Percentiles rank a stretch among this genome's conserved stretches.
phyloP scores from a whole-genome alignment of 2,797 vertebrate species.

The Sternotherus odoratus region DNA sequence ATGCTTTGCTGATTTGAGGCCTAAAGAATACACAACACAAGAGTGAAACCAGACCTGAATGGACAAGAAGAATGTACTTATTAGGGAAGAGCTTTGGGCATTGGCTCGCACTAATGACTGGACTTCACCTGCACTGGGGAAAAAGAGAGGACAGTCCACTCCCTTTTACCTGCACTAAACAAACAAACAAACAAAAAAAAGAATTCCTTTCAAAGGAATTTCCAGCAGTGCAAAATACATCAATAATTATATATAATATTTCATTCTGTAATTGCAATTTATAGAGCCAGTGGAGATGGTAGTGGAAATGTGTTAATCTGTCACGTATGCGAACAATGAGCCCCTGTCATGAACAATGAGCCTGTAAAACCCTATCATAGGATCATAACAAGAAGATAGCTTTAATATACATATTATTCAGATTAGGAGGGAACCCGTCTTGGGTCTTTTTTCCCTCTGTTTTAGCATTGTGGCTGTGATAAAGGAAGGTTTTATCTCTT shows the following conservation, averaged over 20 bases:
- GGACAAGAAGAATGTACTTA: constrained; percentile 17
- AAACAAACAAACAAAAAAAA: too few species aligned
- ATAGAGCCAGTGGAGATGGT: not conserved
- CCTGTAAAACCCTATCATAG: constrained; percentile 23
- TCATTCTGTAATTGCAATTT: constrained; percentile 53
- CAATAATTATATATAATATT: constrained; percentile 42
- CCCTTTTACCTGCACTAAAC: constrained; percentile 7
- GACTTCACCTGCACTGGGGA: not conserved
- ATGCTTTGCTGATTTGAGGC: constrained; percentile 59
- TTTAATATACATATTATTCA: constrained; percentile 51
- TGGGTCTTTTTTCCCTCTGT: rapidly evolving
- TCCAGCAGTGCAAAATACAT: constrained; percentile 21
- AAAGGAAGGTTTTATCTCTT: constrained; percentile 1
- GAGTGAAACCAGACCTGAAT: constrained; percentile 26
- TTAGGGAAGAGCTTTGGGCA: not conserved
- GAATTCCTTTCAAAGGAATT: constrained; percentile 14
- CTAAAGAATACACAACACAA: constrained; percentile 56
- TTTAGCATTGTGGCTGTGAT: not conserved
- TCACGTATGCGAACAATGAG: constrained; percentile 33
- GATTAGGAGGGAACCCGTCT: not conserved
- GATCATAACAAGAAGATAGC: constrained; percentile 36
- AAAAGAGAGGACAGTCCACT: not conserved
- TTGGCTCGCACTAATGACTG: not conserved
- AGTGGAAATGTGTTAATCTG: constrained; percentile 29
- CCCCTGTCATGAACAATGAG: constrained; percentile 29